Conservation (phyloP, 2,888 invertebrate species). For the Tuberolachnus salignus region DNA sequence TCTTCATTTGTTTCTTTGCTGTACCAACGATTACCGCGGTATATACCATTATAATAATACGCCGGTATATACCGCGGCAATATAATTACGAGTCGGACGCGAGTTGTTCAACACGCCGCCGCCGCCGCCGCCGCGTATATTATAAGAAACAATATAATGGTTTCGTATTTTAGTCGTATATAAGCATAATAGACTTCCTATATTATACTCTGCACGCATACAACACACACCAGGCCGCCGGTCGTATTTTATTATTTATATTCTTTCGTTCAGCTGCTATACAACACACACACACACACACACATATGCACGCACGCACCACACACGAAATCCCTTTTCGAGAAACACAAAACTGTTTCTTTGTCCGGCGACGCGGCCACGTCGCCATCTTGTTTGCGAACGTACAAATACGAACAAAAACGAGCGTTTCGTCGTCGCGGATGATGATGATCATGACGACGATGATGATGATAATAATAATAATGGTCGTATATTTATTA, state of each 20-base stretch:
- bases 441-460: too few relatives aligned
- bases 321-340: conserved; percentile 41
- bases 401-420: conserved; percentile 28
- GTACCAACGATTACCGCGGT: background rate
- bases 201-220: background rate
- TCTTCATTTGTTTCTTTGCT: background rate
- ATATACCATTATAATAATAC: too few relatives aligned
- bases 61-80: background rate
- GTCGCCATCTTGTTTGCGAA: conserved; percentile 53
- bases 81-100: conserved; percentile 20
- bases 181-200: conserved; percentile 34
- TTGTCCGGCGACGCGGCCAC: conserved; percentile 51
- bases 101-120: conserved; percentile 32
- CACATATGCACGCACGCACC: conserved; percentile 4
- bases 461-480: too few relatives aligned
- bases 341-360: conserved; percentile 44
- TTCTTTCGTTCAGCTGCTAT: conserved; percentile 44
- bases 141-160: conserved; percentile 45
- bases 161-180: conserved; percentile 40
- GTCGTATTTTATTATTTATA: conserved; percentile 5
- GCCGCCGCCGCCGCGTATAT: background rate
- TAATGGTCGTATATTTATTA: background rate
- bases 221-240: background rate
- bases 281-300: background rate
- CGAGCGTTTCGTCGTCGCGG: background rate